These are phyloP conservation scores for Tenthredo scrophulariae DNA, from an alignment of 2,888 invertebrate species.

Conservation along the genomic window DNA sequence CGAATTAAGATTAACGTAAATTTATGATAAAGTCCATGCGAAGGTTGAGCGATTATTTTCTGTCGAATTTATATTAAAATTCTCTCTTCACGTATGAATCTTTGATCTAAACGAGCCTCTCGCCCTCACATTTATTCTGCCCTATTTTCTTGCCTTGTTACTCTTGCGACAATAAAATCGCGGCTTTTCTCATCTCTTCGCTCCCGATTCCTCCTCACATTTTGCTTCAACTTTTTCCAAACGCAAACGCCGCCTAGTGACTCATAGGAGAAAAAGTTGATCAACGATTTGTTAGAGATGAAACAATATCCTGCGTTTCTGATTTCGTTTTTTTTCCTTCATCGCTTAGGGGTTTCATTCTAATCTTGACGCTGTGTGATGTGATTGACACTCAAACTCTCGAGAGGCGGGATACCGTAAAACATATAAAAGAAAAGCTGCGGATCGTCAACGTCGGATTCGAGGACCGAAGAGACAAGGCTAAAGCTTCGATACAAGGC, in stretches of 20 bases:
- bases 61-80: conserved; percentile 23
- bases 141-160: not conserved
- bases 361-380: conserved; percentile 19
- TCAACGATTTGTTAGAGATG: conserved; percentile 4
- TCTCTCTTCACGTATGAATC: not conserved
- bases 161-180: not conserved
- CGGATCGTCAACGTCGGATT: conserved; percentile 9
- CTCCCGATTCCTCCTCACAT: not conserved
- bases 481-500: not conserved
- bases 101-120: not conserved
- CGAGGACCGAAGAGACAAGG: not conserved
- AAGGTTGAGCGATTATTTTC: not conserved
- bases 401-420: conserved; percentile 3
- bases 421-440: conserved; percentile 16
- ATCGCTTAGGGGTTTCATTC: not conserved
- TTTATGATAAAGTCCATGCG: not conserved
- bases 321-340: not conserved
- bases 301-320: not conserved
- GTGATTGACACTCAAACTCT: conserved; percentile 35
- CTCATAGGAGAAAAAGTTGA: conserved; percentile 14
- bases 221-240: not conserved
- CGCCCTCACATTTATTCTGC: not conserved
- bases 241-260: not conserved
- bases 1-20: not conserved
- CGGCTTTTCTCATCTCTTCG: conserved; percentile 2